Percentiles rank a stretch among this genome's conserved stretches.
Evolutionary conservation across 2,888 invertebrate species (phyloP).

Genomic region (Melanophora roralis): DNA sequence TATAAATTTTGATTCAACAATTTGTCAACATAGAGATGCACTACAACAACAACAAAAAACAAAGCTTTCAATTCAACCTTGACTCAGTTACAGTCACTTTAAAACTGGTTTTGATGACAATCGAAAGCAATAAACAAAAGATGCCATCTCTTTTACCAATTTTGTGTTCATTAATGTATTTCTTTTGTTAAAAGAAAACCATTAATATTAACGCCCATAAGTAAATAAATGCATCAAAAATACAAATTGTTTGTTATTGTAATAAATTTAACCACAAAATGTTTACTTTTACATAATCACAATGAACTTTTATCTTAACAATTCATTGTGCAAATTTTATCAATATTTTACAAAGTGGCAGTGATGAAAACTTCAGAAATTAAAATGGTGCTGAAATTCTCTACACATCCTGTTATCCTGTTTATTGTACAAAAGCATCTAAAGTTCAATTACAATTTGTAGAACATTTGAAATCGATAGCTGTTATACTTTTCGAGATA

Average conservation of each 20-base stretch:
- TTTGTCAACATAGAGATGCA: neutral
- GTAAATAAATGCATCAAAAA: neutral
- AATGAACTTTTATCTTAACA: no score
- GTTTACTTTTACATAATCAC: no score
- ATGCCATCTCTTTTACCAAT: neutral
- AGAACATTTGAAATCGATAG: no score
- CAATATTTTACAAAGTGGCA: no score
- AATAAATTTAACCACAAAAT: neutral
- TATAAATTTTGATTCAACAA: neutral
- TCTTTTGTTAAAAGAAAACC: neutral
- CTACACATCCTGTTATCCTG: no score
- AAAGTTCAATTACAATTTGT: no score
- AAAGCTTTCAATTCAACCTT: slow-evolving; percentile 22
- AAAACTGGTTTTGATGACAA: slow-evolving; percentile 3
- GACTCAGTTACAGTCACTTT: slow-evolving; percentile 21
- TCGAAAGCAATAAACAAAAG: neutral
- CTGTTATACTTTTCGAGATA: no score
- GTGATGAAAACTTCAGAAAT: no score
- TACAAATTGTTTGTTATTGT: neutral
- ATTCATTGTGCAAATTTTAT: no score
- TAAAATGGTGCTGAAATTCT: no score
- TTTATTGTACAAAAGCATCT: no score
- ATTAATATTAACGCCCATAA: neutral
- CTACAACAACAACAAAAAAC: neutral
- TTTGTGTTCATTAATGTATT: neutral